Base-by-base conservation (phyloP, 2,113 vertebrate genomes). In the Atherinomorus stipes region DNA sequence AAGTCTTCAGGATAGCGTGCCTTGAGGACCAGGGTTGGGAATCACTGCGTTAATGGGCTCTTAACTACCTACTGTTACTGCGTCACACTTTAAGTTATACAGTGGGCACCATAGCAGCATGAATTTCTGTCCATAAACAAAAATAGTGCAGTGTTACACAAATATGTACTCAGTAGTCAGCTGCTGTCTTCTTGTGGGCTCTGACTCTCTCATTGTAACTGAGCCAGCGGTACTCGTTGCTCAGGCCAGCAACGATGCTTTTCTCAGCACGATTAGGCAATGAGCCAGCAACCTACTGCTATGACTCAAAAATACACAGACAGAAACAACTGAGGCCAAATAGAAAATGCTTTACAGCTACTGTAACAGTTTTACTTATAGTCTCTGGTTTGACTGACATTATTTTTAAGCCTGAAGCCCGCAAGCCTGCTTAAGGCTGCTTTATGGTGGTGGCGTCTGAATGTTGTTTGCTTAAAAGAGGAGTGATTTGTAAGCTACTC, bases 271-370 rank as follows among this genome's bases (percentile, higher is more conserved):
- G 70, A 22, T 50, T n/a, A 5, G 37, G 49, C 44, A 18, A 16
- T 12, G 15, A 74, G 60, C 72, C 65, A 64, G 11, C 12, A 76
- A 65, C 21, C 74, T 67, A 64, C 50, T 62, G 51, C 31, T 73
- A 28, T 28, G 67, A 73, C 50, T 76, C 45, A 69, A 54, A 75
- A 64, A 52, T 28, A 63, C 11, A 49, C 51, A 10, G 57, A 44
- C 49, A 25, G 22, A 62, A 56, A 53, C 37, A 53, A 59, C 42
- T 47, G 2, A 37, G 31, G 26, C 13, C 15, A 42, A 60, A 16
- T 11, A 47, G 67, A 44, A 37, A 13, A 28, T 8, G 11, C 22
- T 28, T 28, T 4, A 0, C 47, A 19, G n/a, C 22, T 52, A 13
- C 50, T 15, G 13, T 58, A 58, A 25, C 4, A 45, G 28, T 45